phyloP scores from a whole-genome alignment of 1,140 invertebrate species.

The Drosophila nigromelanica region DNA sequence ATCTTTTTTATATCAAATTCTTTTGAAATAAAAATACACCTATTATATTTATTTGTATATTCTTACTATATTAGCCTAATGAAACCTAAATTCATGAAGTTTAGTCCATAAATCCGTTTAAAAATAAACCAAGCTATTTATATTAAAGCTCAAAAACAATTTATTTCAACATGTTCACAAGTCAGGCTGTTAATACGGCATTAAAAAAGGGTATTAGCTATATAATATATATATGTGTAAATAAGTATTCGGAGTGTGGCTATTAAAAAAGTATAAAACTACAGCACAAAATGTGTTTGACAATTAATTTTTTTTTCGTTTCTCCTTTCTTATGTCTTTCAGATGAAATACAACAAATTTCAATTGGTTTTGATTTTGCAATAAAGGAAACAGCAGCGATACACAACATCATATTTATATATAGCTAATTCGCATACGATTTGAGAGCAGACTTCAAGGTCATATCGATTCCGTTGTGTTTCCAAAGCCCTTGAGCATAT shows the following conservation, averaged over 20 bases:
- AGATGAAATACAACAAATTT: conserved; percentile 64
- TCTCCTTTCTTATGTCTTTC: conserved; percentile 37
- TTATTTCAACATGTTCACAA: no score
- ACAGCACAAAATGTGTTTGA: conserved; percentile 31
- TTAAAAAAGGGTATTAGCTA: not conserved
- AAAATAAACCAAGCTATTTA: no score
- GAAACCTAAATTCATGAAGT: no score
- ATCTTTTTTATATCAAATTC: no score
- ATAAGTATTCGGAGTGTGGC: conserved; percentile 14
- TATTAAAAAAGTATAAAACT: conserved; percentile 36
- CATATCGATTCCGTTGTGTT: conserved; percentile 62
- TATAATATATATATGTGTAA: conserved; percentile 9
- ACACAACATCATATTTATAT: not conserved
- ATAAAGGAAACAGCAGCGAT: conserved; percentile 36
- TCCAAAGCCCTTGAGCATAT: conserved; percentile 2
- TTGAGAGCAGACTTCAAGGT: conserved; percentile 54
- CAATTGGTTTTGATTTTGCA: conserved; percentile 77
- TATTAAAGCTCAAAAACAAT: no score
- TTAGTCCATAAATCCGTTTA: no score
- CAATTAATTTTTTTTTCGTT: conserved; percentile 32
- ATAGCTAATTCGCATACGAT: conserved; percentile 10
- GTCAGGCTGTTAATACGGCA: no score
- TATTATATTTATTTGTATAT: no score
- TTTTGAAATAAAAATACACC: no score
- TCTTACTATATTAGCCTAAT: no score